A percentile compares a stretch with the other conserved stretches of the same genome.
Evolutionary conservation across 2,797 vertebrate genomes (phyloP).

Genomic region (Dermochelys coriacea): DNA sequence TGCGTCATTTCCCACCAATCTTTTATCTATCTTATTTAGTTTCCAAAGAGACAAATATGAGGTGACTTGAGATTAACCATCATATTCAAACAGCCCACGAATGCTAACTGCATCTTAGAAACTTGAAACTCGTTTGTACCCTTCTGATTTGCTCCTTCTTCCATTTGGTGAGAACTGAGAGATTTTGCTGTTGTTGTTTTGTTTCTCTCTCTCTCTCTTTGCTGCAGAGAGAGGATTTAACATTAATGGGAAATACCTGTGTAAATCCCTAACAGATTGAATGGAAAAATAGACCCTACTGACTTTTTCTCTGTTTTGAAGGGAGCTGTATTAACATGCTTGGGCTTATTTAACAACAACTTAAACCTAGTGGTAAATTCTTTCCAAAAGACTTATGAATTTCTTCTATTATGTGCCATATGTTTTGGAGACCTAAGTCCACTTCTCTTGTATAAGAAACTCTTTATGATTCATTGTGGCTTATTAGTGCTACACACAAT

Average conservation of each 20-base stretch:
- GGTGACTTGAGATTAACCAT: not conserved
- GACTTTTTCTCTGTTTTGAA: not conserved
- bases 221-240: not conserved
- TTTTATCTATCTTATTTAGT: not conserved
- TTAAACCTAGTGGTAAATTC: not conserved
- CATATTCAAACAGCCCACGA: not conserved
- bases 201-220: not conserved
- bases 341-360: not conserved
- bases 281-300: not conserved
- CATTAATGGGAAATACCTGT: not conserved
- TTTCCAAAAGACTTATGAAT: not conserved
- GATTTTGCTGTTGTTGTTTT: not conserved
- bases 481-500: not conserved
- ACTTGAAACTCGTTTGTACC: not conserved
- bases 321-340: not conserved
- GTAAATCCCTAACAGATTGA: not conserved
- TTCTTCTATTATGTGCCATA: not conserved
- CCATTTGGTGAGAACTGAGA: not conserved
- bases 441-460: not conserved
- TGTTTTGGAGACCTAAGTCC: not conserved
- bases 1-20: not conserved
- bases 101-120: slow-evolving; percentile 40
- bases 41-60: slow-evolving; percentile 3
- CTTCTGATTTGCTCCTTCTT: not conserved
- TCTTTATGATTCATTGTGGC: not conserved